A percentile compares a stretch with the other conserved stretches of the same genome.
Evolutionary conservation across 2,113 vertebrate genomes (phyloP).

Genomic region (Ptychochromis oligacanthus): DNA sequence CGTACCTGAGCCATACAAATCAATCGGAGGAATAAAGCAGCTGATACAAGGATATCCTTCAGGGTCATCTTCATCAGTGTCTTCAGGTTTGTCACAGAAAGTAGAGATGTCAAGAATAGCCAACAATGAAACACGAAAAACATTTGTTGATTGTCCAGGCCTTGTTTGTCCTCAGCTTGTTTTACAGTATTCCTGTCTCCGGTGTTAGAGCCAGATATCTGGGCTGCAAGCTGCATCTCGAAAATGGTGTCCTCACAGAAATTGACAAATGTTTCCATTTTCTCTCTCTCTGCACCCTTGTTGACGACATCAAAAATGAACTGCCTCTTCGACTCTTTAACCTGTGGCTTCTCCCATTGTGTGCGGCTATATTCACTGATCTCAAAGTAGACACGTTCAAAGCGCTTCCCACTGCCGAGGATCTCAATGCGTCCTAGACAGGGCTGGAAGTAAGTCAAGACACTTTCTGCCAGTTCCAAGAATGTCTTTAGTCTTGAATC

Average conservation of each 20-base stretch:
- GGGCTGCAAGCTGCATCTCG: conserved; percentile 95
- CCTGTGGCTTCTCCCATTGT: conserved; percentile 97
- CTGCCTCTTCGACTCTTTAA: conserved; percentile 96
- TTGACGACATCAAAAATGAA: conserved; percentile 98
- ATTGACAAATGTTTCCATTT: conserved; percentile 97
- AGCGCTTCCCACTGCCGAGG: conserved; percentile 92
- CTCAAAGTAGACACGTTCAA: conserved; percentile 95
- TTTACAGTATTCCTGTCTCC: conserved; percentile 81
- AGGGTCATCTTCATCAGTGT: conserved; percentile 88
- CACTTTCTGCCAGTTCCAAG: conserved; percentile 88
- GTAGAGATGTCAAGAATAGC: conserved; percentile 79
- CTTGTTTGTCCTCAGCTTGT: conserved; percentile 78
- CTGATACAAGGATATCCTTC: conserved; percentile 81
- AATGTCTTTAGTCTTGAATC: conserved; percentile 88
- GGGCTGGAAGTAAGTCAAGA: conserved; percentile 92
- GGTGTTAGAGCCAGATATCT: conserved; percentile 86
- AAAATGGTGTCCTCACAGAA: conserved; percentile 99
- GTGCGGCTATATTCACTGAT: conserved; percentile 95
- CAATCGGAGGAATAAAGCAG: conserved; percentile 79
- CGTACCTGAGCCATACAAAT: conserved; percentile 77
- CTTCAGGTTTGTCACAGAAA: conserved; percentile 88
- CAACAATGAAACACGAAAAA: conserved; percentile 80
- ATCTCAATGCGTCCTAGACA: conserved; percentile 94
- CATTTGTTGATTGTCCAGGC: conserved; percentile 74
- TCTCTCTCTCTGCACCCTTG: conserved; percentile 92